phyloP scores from a whole-genome alignment of 2,797 vertebrate species.

The Tachyglossus aculeatus region DNA sequence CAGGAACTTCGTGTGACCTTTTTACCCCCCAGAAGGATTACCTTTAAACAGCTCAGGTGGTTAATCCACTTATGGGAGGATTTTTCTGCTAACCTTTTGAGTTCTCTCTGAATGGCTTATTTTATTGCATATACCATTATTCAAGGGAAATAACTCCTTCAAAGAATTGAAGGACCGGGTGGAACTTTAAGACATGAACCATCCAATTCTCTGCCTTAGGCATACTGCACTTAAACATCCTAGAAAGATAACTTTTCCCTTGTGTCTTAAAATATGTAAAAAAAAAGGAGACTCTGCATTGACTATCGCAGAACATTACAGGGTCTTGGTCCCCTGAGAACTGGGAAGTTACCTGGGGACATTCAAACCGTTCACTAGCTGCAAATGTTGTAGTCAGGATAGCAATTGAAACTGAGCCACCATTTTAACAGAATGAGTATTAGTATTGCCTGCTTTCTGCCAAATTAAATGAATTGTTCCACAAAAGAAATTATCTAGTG shows the following conservation, averaged over 20 bases:
- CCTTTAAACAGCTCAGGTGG: conserved; percentile 44
- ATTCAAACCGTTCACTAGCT: no score
- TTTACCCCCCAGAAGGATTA: conserved; percentile 55
- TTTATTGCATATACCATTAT: conserved; percentile 38
- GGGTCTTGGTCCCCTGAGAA: no score
- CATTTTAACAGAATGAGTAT: no score
- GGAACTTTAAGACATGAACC: neutral
- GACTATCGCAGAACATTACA: no score
- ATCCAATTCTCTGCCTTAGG: neutral
- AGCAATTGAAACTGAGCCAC: no score
- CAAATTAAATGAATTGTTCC: no score
- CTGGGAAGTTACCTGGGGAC: no score
- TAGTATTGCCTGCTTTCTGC: no score
- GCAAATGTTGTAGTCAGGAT: no score
- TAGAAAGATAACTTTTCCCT: neutral
- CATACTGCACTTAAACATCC: neutral
- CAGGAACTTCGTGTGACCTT: conserved; percentile 48
- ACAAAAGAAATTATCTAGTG: no score
- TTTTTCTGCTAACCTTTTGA: conserved; percentile 56
- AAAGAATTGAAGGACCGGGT: neutral
- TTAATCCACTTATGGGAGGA: conserved; percentile 36
- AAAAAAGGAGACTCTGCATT: no score
- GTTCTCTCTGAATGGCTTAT: conserved; percentile 14
- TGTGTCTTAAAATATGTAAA: neutral
- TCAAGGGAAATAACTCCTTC: conserved; percentile 26